Evolutionary conservation across 2,888 invertebrate species (phyloP).

Genomic region (Habrosyne pyritoides): DNA sequence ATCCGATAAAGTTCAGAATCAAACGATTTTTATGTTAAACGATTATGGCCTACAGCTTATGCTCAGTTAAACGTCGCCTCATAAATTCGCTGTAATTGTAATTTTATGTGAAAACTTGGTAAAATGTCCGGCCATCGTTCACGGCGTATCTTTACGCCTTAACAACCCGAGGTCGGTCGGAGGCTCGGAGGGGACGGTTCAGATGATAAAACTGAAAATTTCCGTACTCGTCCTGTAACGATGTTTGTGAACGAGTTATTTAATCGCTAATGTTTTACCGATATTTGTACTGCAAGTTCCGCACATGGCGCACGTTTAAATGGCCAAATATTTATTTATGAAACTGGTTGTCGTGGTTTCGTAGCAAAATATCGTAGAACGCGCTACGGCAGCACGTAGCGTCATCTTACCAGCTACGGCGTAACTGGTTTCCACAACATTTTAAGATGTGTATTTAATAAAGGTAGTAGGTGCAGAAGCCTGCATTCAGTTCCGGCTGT

Average conservation of each 20-base stretch:
- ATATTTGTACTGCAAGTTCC: neutral
- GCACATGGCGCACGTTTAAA: neutral
- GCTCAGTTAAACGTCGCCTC: neutral
- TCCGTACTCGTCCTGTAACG: neutral
- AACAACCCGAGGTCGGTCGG: neutral
- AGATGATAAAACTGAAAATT: neutral
- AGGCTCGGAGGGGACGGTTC: neutral
- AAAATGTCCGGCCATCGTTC: slow-evolving; percentile 3
- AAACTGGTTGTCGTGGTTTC: no score
- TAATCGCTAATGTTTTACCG: neutral
- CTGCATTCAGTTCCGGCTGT: no score
- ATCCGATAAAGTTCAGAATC: neutral
- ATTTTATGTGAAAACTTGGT: slow-evolving; percentile 1
- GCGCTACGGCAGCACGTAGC: no score
- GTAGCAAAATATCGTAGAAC: no score
- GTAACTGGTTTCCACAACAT: no score
- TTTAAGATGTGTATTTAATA: no score
- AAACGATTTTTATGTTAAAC: neutral
- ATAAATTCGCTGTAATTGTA: neutral
- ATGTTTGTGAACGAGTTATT: neutral
- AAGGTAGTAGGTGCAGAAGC: no score
- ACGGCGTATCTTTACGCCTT: neutral
- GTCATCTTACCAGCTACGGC: no score
- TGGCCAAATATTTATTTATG: no score
- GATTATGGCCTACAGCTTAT: neutral